A percentile compares a stretch with the other conserved stretches of the same genome.
phyloP scores from a whole-genome alignment of 2,888 invertebrate species.

The Drosophila borealis region DNA sequence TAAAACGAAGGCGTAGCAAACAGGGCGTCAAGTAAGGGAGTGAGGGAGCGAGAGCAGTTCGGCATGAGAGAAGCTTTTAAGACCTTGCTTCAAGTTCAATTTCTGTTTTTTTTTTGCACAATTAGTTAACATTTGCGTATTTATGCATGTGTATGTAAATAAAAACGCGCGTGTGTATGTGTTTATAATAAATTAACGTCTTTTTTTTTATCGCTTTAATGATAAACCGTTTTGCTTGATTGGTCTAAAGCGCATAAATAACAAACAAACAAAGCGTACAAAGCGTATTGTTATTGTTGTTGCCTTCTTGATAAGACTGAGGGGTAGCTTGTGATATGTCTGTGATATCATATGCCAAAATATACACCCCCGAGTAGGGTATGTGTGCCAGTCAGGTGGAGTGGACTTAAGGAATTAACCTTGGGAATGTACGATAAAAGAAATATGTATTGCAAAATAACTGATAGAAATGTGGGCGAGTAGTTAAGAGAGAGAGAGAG shows the following conservation, averaged over 20 bases:
- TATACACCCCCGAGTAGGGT: conserved; percentile 7
- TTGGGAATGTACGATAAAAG: conserved; percentile 36
- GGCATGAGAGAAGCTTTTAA: conserved; percentile 10
- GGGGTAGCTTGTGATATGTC: conserved; percentile 29
- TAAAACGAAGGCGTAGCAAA: conserved; percentile 23
- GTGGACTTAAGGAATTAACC: conserved; percentile 30
- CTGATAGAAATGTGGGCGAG: neutral
- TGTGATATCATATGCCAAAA: conserved; percentile 61
- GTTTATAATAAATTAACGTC: conserved; percentile 73
- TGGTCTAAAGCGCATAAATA: conserved; percentile 77
- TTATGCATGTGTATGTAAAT: conserved; percentile 19
- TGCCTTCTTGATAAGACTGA: conserved; percentile 37
- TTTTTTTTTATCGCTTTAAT: conserved; percentile 74
- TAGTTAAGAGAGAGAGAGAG: no score
- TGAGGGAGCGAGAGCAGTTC: conserved; percentile 4
- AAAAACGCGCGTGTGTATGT: neutral
- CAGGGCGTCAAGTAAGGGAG: conserved; percentile 15
- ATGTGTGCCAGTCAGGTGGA: conserved; percentile 46
- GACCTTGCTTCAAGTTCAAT: conserved; percentile 57
- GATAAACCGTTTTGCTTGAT: conserved; percentile 80
- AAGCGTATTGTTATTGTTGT: conserved; percentile 32
- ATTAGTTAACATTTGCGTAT: conserved; percentile 52
- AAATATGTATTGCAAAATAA: conserved; percentile 3
- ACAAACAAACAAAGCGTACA: conserved; percentile 68
- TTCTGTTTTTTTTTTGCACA: conserved; percentile 39